These are phyloP conservation scores for Sitophilus oryzae DNA, from an alignment of 1,140 invertebrate species.

Conservation along the genomic window DNA sequence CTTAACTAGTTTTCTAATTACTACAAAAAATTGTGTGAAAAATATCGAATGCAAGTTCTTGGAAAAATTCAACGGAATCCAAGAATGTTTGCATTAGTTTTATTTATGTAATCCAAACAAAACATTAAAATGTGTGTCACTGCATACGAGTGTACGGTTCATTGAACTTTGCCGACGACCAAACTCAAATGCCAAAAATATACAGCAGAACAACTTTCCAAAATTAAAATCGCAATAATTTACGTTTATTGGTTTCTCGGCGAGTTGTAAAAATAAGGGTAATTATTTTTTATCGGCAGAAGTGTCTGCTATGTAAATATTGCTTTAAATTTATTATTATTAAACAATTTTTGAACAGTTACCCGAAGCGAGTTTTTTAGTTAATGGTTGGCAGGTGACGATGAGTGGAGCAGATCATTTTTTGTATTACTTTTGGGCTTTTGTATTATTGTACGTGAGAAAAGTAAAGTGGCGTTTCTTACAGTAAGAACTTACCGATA, in stretches of 20 bases:
- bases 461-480: too few species aligned
- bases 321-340: conserved; percentile 2
- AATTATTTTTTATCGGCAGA: conserved; percentile 1
- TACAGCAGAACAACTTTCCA: conserved; percentile 22
- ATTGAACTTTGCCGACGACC: conserved; percentile 17
- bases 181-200: conserved; percentile 27
- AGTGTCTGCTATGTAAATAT: conserved; percentile 2
- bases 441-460: too few species aligned
- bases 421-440: too few species aligned
- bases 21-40: too few species aligned
- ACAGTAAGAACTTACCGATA: too few species aligned
- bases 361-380: background rate
- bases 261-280: background rate
- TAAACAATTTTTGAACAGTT: conserved; percentile 3
- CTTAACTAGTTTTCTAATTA: too few species aligned
- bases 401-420: too few species aligned
- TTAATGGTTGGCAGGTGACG: background rate
- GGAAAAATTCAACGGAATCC: conserved; percentile 11
- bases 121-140: conserved; percentile 23
- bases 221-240: conserved; percentile 25
- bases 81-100: conserved; percentile 16
- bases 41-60: too few species aligned
- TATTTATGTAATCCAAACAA: conserved; percentile 24
- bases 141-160: conserved; percentile 19
- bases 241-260: conserved; percentile 17